Evolutionary conservation across 2,888 invertebrate genomes (phyloP).

Genomic region (Rotaria macrura): DNA sequence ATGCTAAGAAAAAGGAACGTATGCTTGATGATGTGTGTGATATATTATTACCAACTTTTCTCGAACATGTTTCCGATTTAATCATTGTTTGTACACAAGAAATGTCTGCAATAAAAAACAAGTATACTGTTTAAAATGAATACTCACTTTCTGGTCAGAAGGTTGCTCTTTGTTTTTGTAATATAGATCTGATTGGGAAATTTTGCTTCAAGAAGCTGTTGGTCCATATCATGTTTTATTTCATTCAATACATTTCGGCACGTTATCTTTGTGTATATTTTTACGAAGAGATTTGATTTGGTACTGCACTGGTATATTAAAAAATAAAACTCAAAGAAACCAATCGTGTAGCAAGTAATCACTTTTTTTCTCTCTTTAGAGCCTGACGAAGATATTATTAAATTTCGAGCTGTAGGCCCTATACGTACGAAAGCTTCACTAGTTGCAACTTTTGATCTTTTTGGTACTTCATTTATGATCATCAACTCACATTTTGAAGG

Average conservation of each 20-base stretch:
- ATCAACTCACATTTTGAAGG: conserved; percentile 89
- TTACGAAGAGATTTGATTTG: conserved; percentile 81
- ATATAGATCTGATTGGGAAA: conserved; percentile 49
- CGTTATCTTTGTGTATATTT: conserved; percentile 75
- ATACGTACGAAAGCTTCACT: conserved; percentile 81
- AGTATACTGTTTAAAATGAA: neutral
- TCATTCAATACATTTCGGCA: conserved; percentile 73
- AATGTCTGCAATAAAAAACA: neutral
- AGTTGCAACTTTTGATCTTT: conserved; percentile 77
- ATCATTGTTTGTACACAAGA: conserved; percentile 32
- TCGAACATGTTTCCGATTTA: conserved; percentile 29
- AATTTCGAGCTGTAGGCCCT: conserved; percentile 76
- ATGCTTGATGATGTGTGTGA: conserved; percentile 15
- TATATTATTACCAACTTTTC: conserved; percentile 25
- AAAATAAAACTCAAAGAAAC: neutral
- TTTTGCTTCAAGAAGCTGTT: conserved; percentile 74
- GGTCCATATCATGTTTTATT: conserved; percentile 83
- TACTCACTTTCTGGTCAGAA: no score
- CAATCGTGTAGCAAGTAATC: neutral
- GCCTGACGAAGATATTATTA: conserved; percentile 74
- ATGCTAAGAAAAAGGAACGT: neutral
- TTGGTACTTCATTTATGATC: conserved; percentile 86
- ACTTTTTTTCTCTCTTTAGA: conserved; percentile 48
- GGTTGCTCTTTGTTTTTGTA: neutral
- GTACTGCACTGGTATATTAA: conserved; percentile 67